Percentiles rank a stretch among this genome's conserved stretches.
phyloP scores from a whole-genome alignment of 2,888 invertebrate species.

The Lasius platythorax region DNA sequence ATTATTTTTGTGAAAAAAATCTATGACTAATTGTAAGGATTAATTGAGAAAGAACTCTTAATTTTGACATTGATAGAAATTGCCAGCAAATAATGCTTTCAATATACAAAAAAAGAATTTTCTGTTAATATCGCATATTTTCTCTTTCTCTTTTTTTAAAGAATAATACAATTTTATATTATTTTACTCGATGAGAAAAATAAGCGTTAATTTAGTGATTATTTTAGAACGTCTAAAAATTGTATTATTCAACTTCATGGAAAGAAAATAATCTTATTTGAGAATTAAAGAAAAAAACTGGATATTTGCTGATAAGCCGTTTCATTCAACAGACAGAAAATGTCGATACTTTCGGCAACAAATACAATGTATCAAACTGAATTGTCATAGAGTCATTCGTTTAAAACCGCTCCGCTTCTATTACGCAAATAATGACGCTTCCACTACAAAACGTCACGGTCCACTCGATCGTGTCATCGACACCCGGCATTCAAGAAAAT shows the following conservation, averaged over 20 bases:
- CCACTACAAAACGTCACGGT: slow-evolving; percentile 46
- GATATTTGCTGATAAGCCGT: not conserved
- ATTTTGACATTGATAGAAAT: not conserved
- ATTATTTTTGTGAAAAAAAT: not conserved
- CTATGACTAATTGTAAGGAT: not conserved
- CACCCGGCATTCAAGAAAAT: slow-evolving; percentile 43
- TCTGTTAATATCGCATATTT: not conserved
- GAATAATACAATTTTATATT: slow-evolving; percentile 4
- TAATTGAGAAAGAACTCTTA: not conserved
- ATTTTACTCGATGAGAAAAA: not conserved
- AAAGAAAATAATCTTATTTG: not conserved
- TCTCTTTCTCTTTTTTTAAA: not conserved
- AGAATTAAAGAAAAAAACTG: not conserved
- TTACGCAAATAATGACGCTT: slow-evolving; percentile 42
- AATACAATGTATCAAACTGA: not conserved
- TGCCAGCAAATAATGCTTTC: not conserved
- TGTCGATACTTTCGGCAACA: slow-evolving; percentile 19
- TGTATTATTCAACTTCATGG: not conserved
- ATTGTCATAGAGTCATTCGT: slow-evolving; percentile 11
- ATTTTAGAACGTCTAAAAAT: not conserved
- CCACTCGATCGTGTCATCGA: slow-evolving; percentile 45
- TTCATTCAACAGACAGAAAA: not conserved
- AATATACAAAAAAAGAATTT: not conserved
- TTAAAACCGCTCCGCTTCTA: slow-evolving; percentile 26
- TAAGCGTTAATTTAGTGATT: not conserved